Base-by-base conservation (phyloP, 1,140 invertebrate genomes). In the Drosophila lowei region DNA sequence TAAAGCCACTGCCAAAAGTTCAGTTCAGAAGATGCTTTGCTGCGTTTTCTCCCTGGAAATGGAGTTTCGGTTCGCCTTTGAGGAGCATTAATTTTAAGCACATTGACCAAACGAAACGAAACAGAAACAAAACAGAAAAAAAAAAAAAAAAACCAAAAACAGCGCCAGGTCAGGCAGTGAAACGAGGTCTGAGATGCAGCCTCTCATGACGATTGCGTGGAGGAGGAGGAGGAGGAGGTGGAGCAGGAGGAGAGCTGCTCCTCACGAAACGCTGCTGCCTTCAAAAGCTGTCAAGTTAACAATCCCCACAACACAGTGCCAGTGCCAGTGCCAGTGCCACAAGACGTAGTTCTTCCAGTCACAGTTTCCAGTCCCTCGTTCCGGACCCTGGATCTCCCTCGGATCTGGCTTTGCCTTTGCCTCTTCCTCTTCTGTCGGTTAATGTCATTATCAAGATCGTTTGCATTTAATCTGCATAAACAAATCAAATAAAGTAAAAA, bases 371-470 rank as follows among this genome's bases (percentile, higher is more conserved):
- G 41, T 43, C 15, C 42, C 47, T 42, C 46, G 41, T 15, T 6
- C 47, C 64, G 21, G 30, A 9, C 8, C 30, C 30, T 9, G 2
- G 30, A 30, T 18, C 21, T 38, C 56, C 16, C 44, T 42, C 62
- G 41, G 41, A 42, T 60, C 8, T 66, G 56, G 55, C 43, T 15
- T 41, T 44, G 49, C 55, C 66, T 59, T 63, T 44, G 65, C 70
- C 56, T 55, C 68, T 67, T 71, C 72, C 46, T 78, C 85, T 79
- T 89, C 85, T 88, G 88, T 90, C 88, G 89, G 89, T 90, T 90
- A 90, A 90, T 90, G 81, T 90, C 88, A 90, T 90, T 90, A 90
- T 90, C 88, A 90, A 90, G 88, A 90, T 90, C 88, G 88, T 83
- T 90, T 90, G 88, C 88, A 79, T 90, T 90, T 90, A 90, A 90